Evolutionary conservation across 2,797 vertebrate genomes (phyloP), one percentile per base, ranked within the genome.

Genomic region (Pampus argenteus): DNA sequence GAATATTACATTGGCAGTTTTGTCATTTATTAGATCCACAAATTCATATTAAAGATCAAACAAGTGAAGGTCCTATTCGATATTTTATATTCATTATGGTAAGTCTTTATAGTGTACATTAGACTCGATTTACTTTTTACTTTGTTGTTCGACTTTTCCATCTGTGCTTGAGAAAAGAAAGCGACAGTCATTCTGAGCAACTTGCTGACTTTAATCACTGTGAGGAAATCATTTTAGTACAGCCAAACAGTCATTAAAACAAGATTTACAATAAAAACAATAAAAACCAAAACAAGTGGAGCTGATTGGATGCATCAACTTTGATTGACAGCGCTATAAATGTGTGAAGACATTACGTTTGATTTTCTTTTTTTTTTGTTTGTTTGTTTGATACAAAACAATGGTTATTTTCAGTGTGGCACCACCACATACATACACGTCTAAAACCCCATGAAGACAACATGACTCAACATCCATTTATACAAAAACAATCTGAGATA

Each of bases 401-500:
- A 77, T 63, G 62, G 61, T 64, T 47, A 89, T 90, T 80, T 56
- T 56, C 58, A 54, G 83, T 92, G 93, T 93, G 91, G 93, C 56
- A 78, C 51, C 90, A 94, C 91, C 86, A 92, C 92, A 91, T 87
- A 92, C 81, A 83, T 17, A 42, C 40, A 90, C 50, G 87, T 89
- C 89, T 93, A 91, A 82, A 89, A 47, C 55, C 22, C 42, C 70
- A 82, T 71, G 87, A 87, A 86, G 87, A 89, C 64, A 44, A 92
- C 45, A 86, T 56, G 58, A 93, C 81, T 76, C 79, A 93, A 96
- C 96, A 86, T 93, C 94, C 95, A 97, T 95, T 94, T 95, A 66
- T 86, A 98, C 96, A 97, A 97, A 86, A 97, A 95, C 96, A 95
- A 94, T 94, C 85, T 94, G 86, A 87, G 95, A 94, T 96, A 97